These are phyloP conservation scores for Callaeas wilsoni DNA, from an alignment of 2,113 vertebrate species.

Conservation along the genomic window DNA sequence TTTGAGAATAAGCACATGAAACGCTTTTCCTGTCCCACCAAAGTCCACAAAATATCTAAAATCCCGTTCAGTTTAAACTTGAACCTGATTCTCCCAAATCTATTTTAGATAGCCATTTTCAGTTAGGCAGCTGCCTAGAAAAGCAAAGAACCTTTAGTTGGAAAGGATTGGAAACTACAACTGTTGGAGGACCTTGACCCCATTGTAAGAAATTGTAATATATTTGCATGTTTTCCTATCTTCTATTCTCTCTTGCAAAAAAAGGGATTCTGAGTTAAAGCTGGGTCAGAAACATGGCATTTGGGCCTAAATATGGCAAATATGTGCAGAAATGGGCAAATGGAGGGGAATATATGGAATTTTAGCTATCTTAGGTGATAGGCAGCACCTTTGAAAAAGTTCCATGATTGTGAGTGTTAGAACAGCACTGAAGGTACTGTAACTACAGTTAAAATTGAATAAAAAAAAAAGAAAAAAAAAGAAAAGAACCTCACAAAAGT, in stretches of 20 bases:
- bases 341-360: not conserved
- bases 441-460: not conserved
- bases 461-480: rapidly evolving
- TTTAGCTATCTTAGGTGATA: not conserved
- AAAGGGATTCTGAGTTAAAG: not conserved
- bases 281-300: not conserved
- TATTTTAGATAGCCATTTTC: not conserved
- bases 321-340: not conserved
- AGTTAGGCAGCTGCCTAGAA: not conserved
- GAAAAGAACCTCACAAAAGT: not conserved
- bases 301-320: not conserved
- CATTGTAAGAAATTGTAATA: not conserved
- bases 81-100: not conserved
- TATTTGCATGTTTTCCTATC: not conserved
- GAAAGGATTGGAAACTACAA: not conserved
- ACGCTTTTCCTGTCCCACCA: not conserved
- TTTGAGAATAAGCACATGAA: not conserved
- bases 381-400: not conserved
- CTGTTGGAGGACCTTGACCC: not conserved
- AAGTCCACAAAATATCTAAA: not conserved
- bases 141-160: not conserved
- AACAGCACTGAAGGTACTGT: not conserved
- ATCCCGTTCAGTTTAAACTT: not conserved
- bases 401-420: not conserved
- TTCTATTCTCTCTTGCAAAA: not conserved